Base-by-base conservation (phyloP, 1,140 invertebrate species). In the Phymastichus coffea region DNA sequence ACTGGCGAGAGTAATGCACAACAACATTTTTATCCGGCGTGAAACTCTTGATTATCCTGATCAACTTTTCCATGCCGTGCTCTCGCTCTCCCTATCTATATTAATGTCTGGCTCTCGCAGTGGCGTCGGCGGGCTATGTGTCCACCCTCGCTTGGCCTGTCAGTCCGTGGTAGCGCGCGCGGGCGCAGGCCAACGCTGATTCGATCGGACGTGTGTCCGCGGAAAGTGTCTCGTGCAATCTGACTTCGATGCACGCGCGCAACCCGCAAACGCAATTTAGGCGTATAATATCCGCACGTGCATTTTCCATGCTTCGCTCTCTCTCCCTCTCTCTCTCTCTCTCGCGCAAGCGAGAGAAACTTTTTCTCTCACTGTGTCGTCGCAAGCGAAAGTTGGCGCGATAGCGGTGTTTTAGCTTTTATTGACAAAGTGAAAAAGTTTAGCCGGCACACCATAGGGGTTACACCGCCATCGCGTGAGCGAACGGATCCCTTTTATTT, bases 351-450 rank as follows among this genome's bases (percentile, higher is more conserved):
- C 10, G 6, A 17, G 20, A 28, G 40, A 46, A 57, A 57, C 35
- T 46, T 26, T 14, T n/a, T n/a, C n/a, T n/a, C n/a, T n/a, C n/a
- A n/a, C n/a, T n/a, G n/a, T n/a, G n/a, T 9, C 46, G 40, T 22
- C 23, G 48, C 19, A 23, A 6, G 19, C 6, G n/a, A 1, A 40
- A 17, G 23, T 6, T 30, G 41, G 56, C 30, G 55, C 55, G 46
- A 58, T 46, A 49, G 30, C 15, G 0, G 40, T 51, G 43, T 37
- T 60, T 60, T 60, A 48, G 20, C n/a, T 60, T 60, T 60, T 54
- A 60, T 60, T 54, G 57, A 54, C 57, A 54, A 54, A 54, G 57
- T 35, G 57, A 47, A 54, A 60, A 60, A 60, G 57, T 60, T 60
- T 54, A 40, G 33, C 22, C 17, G 19, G 40, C 19, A 3, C 3